These are phyloP conservation scores for Agrotis exclamationis DNA, from an alignment of 2,888 invertebrate genomes.

Conservation along the genomic window DNA sequence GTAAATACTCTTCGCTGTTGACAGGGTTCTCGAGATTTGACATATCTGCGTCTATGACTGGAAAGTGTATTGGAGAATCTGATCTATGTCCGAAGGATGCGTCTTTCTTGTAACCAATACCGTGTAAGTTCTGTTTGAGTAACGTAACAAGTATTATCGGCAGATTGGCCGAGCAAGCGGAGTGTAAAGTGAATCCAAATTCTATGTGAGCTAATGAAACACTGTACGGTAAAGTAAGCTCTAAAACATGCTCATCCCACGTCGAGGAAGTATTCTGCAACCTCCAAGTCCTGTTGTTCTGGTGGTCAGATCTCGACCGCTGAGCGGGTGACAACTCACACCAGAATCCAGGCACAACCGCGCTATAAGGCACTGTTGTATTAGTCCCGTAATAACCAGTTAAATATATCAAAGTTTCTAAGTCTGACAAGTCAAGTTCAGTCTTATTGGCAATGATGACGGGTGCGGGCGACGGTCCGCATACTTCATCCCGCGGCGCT, in stretches of 20 bases:
- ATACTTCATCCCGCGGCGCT: constrained; percentile 81
- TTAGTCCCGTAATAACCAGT: constrained; percentile 94
- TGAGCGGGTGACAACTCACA: constrained; percentile 98
- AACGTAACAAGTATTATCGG: constrained; percentile 95
- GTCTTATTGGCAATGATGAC: constrained; percentile 91
- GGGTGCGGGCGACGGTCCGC: constrained; percentile 77
- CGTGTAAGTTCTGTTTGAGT: constrained; percentile 92
- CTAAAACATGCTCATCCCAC: constrained; percentile 98
- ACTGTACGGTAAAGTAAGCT: constrained; percentile 95
- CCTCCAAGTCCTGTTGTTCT: constrained; percentile 97
- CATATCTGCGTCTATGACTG: constrained; percentile 81
- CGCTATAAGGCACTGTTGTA: constrained; percentile 93
- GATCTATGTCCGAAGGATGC: constrained; percentile 85
- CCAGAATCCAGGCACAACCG: constrained; percentile 98
- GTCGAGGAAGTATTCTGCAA: constrained; percentile 97
- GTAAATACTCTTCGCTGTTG: constrained; percentile 94
- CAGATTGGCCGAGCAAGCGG: constrained; percentile 93
- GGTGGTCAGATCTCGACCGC: constrained; percentile 96
- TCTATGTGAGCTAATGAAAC: constrained; percentile 97
- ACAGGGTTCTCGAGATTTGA: constrained; percentile 93
- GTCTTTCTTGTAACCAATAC: constrained; percentile 90
- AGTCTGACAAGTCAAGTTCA: constrained; percentile 90
- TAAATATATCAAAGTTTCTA: constrained; percentile 93
- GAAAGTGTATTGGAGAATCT: constrained; percentile 83
- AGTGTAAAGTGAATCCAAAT: constrained; percentile 96